Base-by-base conservation (phyloP, 1,140 invertebrate genomes). In the Conus betulinus region DNA sequence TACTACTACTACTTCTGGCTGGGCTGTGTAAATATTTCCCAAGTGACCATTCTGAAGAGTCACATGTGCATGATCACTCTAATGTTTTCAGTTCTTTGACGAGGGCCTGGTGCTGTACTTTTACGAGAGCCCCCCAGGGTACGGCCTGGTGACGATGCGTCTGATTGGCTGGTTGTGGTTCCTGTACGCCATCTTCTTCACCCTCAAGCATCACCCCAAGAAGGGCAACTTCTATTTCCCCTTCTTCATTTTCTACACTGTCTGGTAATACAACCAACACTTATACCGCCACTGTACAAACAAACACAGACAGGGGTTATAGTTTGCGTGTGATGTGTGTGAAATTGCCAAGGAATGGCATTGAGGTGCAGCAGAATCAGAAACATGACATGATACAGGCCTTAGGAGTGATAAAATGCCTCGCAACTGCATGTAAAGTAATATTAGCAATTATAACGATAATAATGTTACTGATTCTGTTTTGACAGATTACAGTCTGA, bases 91-190 rank as follows among this genome's bases (percentile, higher is more conserved):
- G 97, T 96, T 97, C n/a, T 98, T 98, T 95, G 98, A 99, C 95
- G 97, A 98, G 1, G 98, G 98, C 55, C 96, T 97, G 94, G 98
- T 99, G 0, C 94, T 98, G 3, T 99, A 99, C 93, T 95, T 98
- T 55, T 99, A 98, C 91, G 98, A 99, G 95, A 98, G 97, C 90
- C 97, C 97, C 4, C 97, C 98, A 5, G 98, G 98, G 0, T 98
- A 98, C 92, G 97, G 97, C 1, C 94, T 99, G 5, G 96, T 98
- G 23, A 96, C 96, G 11, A 94, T 99, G 39, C 96, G 97, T 88
- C 94, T 98, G 0, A 90, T 95, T 60, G 98, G 97, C 0, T 99
- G 98, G 98, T 95, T 96, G 83, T 97, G 98, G 95, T 98, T 98
- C 94, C 96, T 97, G 6, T 97, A 97, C 92, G 97, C 97, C 4